Percentiles rank a stretch among this genome's conserved stretches.
These are phyloP conservation scores for Okamejei kenojei DNA, from an alignment of 2,797 vertebrate species.

Conservation along the genomic window DNA sequence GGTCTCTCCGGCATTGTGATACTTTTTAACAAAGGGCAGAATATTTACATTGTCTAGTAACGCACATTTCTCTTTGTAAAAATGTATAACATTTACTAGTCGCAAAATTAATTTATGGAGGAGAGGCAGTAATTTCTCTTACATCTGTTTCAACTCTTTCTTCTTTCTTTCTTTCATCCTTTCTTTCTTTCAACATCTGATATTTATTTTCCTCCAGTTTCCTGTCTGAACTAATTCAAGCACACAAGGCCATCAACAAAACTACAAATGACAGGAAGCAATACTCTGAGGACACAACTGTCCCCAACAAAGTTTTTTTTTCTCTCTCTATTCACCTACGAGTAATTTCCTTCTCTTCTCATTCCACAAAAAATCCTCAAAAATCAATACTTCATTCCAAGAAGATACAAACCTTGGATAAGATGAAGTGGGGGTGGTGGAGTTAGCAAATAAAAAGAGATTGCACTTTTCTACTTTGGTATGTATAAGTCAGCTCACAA, in stretches of 20 bases:
- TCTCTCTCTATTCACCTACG: conserved; percentile 40
- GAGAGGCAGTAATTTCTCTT: conserved; percentile 43
- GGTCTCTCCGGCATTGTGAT: not conserved
- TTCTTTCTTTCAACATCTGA: conserved; percentile 48
- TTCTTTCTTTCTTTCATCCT: conserved; percentile 43
- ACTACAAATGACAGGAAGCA: conserved; percentile 38
- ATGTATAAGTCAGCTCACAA: conserved; percentile 30
- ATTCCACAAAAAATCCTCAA: conserved; percentile 49
- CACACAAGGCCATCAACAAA: conserved; percentile 39
- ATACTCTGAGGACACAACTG: conserved; percentile 20
- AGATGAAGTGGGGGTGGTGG: conserved; percentile 45
- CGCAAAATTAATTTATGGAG: conserved; percentile 1
- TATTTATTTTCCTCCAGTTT: conserved; percentile 44
- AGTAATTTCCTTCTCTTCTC: conserved; percentile 52
- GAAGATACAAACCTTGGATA: conserved; percentile 41
- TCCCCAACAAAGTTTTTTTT: conserved; percentile 38
- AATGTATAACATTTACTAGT: not conserved
- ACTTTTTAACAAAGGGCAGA: not conserved
- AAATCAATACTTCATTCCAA: conserved; percentile 52
- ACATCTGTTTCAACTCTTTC: conserved; percentile 46
- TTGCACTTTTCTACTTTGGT: conserved; percentile 43
- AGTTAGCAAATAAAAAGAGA: conserved; percentile 52
- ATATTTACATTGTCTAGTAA: not conserved
- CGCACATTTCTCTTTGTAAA: not conserved
- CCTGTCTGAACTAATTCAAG: conserved; percentile 35